Percentiles rank a stretch among this genome's conserved stretches.
These are phyloP conservation scores for Andrena haemorrhoa DNA, from an alignment of 2,888 invertebrate genomes.

Conservation along the genomic window DNA sequence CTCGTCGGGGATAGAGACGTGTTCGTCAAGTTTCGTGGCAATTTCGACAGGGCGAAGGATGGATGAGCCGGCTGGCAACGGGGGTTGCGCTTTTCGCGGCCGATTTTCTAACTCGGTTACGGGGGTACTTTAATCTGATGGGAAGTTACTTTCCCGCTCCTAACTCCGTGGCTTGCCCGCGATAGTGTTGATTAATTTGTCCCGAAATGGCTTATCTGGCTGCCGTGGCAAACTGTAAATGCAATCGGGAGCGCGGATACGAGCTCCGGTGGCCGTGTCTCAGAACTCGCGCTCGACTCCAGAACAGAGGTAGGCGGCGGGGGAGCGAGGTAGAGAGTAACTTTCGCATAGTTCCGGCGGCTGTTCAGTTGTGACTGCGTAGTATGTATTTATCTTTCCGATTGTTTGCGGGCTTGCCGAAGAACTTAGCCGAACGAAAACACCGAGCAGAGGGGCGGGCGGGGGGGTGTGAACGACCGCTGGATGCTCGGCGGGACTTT, in stretches of 20 bases:
- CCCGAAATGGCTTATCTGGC: constrained; percentile 57
- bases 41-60: constrained; percentile 10
- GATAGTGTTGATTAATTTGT: constrained; percentile 63
- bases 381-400: constrained; percentile 55
- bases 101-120: constrained; percentile 50
- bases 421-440: constrained; percentile 18
- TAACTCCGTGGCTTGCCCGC: constrained; percentile 23
- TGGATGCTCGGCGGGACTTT: neutral
- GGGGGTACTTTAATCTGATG: constrained; percentile 50
- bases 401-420: constrained; percentile 18
- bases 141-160: constrained; percentile 35
- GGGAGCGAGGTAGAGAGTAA: constrained; percentile 3
- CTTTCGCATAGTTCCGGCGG: constrained; percentile 46
- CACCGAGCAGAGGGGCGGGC: neutral
- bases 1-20: neutral
- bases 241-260: constrained; percentile 41
- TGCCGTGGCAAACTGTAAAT: constrained; percentile 42
- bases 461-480: neutral
- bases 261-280: neutral
- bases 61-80: neutral
- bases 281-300: constrained; percentile 3
- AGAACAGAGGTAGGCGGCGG: neutral
- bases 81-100: constrained; percentile 28
- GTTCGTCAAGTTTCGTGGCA: neutral
- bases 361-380: constrained; percentile 22